phyloP scores from a whole-genome alignment of 1,140 invertebrate species.

The Eumaeus atala region DNA sequence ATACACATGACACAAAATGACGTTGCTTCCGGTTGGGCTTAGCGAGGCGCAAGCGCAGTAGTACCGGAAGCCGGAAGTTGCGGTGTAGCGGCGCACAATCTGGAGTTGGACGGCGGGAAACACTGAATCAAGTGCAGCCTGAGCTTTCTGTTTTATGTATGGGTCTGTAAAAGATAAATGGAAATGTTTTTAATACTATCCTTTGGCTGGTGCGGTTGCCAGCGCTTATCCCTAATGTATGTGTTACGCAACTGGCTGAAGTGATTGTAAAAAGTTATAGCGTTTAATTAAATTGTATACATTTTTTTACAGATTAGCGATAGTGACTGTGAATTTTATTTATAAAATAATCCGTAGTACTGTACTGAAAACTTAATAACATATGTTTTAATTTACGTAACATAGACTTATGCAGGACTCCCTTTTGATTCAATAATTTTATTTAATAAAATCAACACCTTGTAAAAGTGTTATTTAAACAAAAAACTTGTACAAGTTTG shows the following conservation, averaged over 20 bases:
- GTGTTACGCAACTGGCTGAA: conserved; percentile 17
- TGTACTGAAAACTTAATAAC: no score
- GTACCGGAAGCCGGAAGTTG: conserved; percentile 62
- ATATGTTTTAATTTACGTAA: no score
- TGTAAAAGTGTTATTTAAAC: no score
- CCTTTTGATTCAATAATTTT: no score
- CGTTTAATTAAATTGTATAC: background rate
- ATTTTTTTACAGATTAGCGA: no score
- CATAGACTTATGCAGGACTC: no score
- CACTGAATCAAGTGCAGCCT: conserved; percentile 67
- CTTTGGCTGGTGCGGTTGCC: conserved; percentile 32
- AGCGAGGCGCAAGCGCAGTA: conserved; percentile 50
- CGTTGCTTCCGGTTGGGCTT: conserved; percentile 31
- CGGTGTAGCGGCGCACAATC: conserved; percentile 63
- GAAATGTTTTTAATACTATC: conserved; percentile 44
- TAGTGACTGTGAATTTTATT: no score
- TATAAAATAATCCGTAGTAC: no score
- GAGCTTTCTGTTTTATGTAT: conserved; percentile 57
- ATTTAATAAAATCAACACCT: no score
- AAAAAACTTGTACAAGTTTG: no score
- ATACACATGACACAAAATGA: conserved; percentile 36
- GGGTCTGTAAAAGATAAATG: conserved; percentile 57
- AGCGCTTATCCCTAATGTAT: conserved; percentile 37
- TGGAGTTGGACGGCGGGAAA: conserved; percentile 63
- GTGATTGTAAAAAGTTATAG: no score